Evolutionary conservation across 1,140 invertebrate genomes (phyloP).

Genomic region (Ptiloglossa arizonensis): DNA sequence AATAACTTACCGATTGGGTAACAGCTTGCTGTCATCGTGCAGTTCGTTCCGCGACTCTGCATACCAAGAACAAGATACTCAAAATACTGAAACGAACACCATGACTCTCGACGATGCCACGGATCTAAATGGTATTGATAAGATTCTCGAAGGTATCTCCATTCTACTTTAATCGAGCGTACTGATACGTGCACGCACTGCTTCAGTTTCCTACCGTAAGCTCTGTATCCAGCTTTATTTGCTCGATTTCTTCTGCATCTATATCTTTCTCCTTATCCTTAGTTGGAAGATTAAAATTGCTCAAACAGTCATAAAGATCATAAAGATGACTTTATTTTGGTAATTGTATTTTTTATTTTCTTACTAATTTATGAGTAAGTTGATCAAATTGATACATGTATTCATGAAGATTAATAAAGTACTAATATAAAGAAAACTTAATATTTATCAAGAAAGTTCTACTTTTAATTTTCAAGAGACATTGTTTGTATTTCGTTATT

Average conservation of each 20-base stretch:
- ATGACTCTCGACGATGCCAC: conserved; percentile 82
- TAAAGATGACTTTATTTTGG: conserved; percentile 24
- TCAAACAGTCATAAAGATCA: conserved; percentile 36
- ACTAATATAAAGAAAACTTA: not conserved
- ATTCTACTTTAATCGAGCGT: conserved; percentile 71
- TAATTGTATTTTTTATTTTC: conserved; percentile 62
- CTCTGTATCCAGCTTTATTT: conserved; percentile 28
- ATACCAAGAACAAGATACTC: conserved; percentile 81
- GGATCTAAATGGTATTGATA: conserved; percentile 88
- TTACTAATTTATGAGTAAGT: conserved; percentile 70
- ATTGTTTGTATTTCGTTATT: conserved; percentile 59
- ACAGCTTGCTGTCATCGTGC: conserved; percentile 90
- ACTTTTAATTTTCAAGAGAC: conserved; percentile 32
- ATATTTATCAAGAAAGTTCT: not conserved
- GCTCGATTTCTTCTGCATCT: conserved; percentile 39
- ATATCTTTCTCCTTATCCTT: not conserved
- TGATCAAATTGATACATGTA: conserved; percentile 1
- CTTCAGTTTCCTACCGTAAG: conserved; percentile 63
- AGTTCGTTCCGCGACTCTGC: conserved; percentile 91
- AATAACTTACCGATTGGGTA: conserved; percentile 31
- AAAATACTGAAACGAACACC: conserved; percentile 76
- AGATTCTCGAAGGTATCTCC: conserved; percentile 84
- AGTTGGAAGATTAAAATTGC: conserved; percentile 41
- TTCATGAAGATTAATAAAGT: not conserved
- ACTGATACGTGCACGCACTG: conserved; percentile 72